Conservation (phyloP, 2,797 vertebrate species). For the Sebastes kiyomatsui region DNA sequence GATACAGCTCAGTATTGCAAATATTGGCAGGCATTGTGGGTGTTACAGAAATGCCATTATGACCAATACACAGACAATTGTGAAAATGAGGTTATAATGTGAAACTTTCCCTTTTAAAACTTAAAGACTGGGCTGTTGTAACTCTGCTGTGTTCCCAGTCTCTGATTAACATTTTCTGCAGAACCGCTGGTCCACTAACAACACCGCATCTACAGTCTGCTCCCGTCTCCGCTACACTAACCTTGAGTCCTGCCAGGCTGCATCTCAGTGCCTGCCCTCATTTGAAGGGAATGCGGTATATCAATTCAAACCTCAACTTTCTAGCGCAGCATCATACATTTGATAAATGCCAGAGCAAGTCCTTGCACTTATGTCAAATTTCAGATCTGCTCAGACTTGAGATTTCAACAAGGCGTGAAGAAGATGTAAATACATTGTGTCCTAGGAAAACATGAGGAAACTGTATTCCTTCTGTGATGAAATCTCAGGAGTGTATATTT, state of each 20-base stretch:
- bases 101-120: not conserved
- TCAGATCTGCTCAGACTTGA: not conserved
- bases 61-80: not conserved
- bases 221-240: constrained; percentile 4
- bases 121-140: not conserved
- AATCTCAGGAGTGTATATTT: constrained; percentile 40
- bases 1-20: not conserved
- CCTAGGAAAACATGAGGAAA: not conserved
- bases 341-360: constrained; percentile 19
- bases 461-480: constrained; percentile 10
- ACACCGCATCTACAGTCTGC: not conserved
- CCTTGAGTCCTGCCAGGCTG: constrained; percentile 9
- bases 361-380: not conserved
- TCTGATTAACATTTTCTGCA: constrained; percentile 2
- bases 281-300: constrained; percentile 10
- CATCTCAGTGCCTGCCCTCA: not conserved
- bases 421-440: constrained; percentile 1
- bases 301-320: constrained; percentile 29
- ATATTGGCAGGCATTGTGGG: not conserved
- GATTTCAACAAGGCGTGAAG: not conserved
- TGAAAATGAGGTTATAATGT: constrained; percentile 2
- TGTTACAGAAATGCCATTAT: not conserved
- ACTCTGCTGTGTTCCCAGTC: not conserved
- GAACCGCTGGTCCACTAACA: not conserved
- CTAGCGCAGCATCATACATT: constrained; percentile 1